A percentile compares a stretch with the other conserved stretches of the same genome.
Conservation (phyloP, 2,113 vertebrate genomes). For the Cavia porcellus region DNA sequence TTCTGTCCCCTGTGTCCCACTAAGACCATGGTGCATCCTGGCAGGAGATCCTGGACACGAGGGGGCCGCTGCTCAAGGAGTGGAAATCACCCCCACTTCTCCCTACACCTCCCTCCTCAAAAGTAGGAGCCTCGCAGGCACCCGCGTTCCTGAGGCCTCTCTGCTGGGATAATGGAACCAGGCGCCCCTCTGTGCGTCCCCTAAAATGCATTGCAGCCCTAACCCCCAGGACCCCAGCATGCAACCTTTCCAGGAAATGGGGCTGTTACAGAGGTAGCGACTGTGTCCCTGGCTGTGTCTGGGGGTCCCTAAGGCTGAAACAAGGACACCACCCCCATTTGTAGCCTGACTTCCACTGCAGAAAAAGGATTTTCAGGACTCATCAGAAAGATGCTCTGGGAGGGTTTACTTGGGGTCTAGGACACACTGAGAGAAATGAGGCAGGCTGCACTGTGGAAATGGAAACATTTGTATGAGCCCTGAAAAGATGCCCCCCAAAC, state of each 20-base stretch:
- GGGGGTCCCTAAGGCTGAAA: neutral
- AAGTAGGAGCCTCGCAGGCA: neutral
- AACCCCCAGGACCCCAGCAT: neutral
- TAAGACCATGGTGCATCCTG: neutral
- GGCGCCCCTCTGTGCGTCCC: neutral
- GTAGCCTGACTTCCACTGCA: neutral
- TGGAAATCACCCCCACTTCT: neutral
- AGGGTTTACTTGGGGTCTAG: too few species aligned
- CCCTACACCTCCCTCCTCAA: neutral
- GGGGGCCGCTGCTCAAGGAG: neutral
- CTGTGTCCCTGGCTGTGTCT: neutral
- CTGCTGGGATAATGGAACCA: too few species aligned
- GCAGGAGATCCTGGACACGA: accelerated
- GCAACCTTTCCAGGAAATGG: neutral
- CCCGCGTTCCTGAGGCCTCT: neutral
- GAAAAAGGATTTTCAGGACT: neutral
- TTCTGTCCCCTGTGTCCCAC: neutral
- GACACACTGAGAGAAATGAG: neutral
- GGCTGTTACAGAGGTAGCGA: neutral
- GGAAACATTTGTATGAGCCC: neutral
- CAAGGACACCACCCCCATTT: too few species aligned
- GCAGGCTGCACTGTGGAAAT: neutral
- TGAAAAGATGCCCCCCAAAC: neutral
- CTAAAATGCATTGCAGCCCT: neutral
- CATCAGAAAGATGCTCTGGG: neutral